Base-by-base conservation (phyloP, 2,888 invertebrate genomes). In the Spilarctia lutea region DNA sequence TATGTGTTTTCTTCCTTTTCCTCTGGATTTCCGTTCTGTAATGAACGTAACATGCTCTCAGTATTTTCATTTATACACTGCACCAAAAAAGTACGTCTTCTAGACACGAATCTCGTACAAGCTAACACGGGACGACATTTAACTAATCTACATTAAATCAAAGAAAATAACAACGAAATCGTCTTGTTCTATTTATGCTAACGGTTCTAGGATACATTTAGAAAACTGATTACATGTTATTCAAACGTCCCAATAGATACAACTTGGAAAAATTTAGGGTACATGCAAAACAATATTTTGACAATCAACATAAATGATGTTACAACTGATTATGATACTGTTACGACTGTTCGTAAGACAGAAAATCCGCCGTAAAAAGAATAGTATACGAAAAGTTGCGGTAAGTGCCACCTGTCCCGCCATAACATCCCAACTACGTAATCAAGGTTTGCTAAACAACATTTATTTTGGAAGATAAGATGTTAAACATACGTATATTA, bases 381-480 rank as follows among this genome's bases (percentile, higher is more conserved):
- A 79, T 87, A 85, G 85, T 87, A 85, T 85, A 86, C 78, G 83
- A 71, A 86, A 83, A 81, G 84, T 80, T 80, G 83, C 81, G 79
- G 78, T 82, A 82, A 85, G 90, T 90, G 89, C 90, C 84, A 91
- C 89, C 91, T 85, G 87, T 88, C 87, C 88, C 78, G 86, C 84
- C 75, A 88, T 85, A 81, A 86, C 86, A 88, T 85, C 86, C 83
- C 84, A 88, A 83, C 92, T 93, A 93, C 89, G 87, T 88, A 90
- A 87, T 86, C 87, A 45, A 91, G 87, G 92, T 90, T 92, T 90
- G 91, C 90, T 92, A 91, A 90, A 92, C 86, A 93, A 94, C 95
- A 96, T 96, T 96, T 95, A 96, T 95, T 96, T 96, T 96, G 96
- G 96, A 96, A 96, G 96, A 95, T 92, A 92, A 87, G 85, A 84